Evolutionary conservation across 2,888 invertebrate species (phyloP).

Genomic region (Escarpia spicata): DNA sequence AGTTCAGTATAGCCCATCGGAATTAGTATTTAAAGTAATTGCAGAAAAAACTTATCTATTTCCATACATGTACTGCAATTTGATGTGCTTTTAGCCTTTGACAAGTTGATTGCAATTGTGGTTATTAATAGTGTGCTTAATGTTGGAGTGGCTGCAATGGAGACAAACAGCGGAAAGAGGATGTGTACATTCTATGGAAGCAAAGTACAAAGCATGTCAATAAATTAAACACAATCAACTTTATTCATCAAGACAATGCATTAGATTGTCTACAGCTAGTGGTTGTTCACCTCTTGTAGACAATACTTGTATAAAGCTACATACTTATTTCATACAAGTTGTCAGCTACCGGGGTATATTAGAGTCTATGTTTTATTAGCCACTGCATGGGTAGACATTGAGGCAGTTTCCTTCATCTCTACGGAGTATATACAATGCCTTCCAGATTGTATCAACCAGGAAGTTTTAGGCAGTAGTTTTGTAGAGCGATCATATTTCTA

Average conservation of each 20-base stretch:
- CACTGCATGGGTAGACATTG: not conserved
- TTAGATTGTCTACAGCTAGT: not conserved
- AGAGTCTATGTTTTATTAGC: not conserved
- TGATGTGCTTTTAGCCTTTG: not conserved
- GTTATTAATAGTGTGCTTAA: not conserved
- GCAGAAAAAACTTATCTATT: not conserved
- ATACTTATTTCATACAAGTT: no score
- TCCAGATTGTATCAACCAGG: not conserved
- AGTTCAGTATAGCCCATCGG: not conserved
- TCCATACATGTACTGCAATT: not conserved
- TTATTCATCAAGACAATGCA: not conserved
- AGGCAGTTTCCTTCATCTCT: not conserved
- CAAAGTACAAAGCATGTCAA: not conserved
- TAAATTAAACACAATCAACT: not conserved
- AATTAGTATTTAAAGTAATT: not conserved
- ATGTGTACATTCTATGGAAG: not conserved
- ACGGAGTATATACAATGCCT: not conserved
- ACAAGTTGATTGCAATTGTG: not conserved
- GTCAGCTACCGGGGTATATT: no score
- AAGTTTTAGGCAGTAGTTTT: not conserved
- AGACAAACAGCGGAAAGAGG: not conserved
- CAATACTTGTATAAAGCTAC: no score
- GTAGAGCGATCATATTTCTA: not conserved
- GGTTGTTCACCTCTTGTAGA: not conserved
- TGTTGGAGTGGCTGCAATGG: not conserved